Conservation (phyloP, 2,888 invertebrate species). For the Eupithecia subumbrata region DNA sequence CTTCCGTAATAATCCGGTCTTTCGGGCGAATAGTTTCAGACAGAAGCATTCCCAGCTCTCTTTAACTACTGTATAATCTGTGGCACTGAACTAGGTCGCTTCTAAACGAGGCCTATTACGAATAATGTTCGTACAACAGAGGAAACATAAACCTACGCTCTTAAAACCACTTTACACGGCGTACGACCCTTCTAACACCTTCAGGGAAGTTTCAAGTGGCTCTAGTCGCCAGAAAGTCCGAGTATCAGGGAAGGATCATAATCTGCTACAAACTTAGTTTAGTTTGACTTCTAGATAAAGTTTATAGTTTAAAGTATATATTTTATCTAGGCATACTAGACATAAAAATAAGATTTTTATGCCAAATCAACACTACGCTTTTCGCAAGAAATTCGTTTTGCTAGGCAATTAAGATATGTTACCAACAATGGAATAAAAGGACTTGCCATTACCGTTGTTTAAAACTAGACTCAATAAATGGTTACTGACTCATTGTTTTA, state of each 20-base stretch:
- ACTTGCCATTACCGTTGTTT: too few relatives aligned
- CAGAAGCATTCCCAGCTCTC: slow-evolving; percentile 20
- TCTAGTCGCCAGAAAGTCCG: slow-evolving; percentile 2
- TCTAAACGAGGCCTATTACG: slow-evolving; percentile 15
- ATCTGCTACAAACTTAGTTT: not conserved
- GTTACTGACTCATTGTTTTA: too few relatives aligned
- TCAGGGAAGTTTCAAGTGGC: slow-evolving; percentile 1
- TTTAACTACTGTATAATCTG: not conserved
- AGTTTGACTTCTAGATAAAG: not conserved
- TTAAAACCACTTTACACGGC: slow-evolving; percentile 6
- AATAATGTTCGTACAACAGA: slow-evolving; percentile 13
- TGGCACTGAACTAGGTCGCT: slow-evolving; percentile 9
- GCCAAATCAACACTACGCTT: too few relatives aligned
- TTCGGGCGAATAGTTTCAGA: slow-evolving; percentile 21
- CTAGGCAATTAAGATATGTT: too few relatives aligned
- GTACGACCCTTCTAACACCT: slow-evolving; percentile 1
- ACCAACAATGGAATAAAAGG: too few relatives aligned
- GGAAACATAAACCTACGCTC: slow-evolving; percentile 2
- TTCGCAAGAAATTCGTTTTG: too few relatives aligned
- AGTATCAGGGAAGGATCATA: not conserved
- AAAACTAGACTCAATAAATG: too few relatives aligned
- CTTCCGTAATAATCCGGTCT: slow-evolving; percentile 17
- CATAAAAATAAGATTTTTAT: too few relatives aligned
- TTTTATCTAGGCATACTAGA: too few relatives aligned
- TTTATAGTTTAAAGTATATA: too few relatives aligned